These are phyloP conservation scores for Eolophus roseicapilla DNA, from an alignment of 2,113 vertebrate species.

Conservation along the genomic window DNA sequence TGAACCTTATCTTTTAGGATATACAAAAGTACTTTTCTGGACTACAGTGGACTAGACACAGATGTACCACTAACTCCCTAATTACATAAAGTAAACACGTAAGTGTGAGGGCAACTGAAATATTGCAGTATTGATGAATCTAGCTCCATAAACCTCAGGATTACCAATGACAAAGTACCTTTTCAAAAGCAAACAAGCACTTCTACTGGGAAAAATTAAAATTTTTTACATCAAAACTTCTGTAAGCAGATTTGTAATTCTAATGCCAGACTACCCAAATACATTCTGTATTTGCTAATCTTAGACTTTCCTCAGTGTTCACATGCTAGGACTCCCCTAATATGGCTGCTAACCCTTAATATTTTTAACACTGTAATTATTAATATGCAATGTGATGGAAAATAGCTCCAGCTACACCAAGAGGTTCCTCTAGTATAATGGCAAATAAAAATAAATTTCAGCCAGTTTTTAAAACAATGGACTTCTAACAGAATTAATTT, in stretches of 20 bases:
- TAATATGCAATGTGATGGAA: background rate
- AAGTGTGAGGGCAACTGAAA: background rate
- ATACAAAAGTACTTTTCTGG: background rate
- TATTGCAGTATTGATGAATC: background rate
- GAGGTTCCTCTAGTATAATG: background rate
- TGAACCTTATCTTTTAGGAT: background rate
- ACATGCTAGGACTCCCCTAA: rapidly evolving
- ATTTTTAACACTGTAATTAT: background rate
- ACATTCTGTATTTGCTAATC: background rate
- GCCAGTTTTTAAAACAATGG: background rate
- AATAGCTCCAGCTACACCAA: background rate
- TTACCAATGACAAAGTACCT: background rate
- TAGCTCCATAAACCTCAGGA: background rate
- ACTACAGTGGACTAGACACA: background rate
- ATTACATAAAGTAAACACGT: rapidly evolving
- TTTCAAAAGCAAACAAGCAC: background rate
- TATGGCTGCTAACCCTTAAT: background rate
- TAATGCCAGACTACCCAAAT: background rate
- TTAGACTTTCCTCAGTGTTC: background rate
- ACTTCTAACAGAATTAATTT: background rate
- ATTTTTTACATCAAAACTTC: background rate
- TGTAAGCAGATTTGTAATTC: background rate
- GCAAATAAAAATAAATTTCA: background rate
- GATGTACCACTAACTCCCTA: background rate
- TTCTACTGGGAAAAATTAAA: background rate